phyloP scores from a whole-genome alignment of 2,113 vertebrate species.

The Stigmatopora nigra region DNA sequence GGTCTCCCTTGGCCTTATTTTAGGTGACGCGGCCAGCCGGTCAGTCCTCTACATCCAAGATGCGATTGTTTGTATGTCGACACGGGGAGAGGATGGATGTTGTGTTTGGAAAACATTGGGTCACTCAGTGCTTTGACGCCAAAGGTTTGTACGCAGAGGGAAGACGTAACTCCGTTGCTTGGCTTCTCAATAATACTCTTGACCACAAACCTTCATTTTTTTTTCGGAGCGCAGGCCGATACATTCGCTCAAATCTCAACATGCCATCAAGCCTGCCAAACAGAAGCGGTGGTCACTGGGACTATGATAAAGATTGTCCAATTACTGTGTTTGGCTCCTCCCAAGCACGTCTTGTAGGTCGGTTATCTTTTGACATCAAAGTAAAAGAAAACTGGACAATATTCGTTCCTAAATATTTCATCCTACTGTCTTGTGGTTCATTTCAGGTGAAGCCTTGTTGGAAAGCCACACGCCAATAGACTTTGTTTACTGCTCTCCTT shows the following conservation, averaged over 20 bases:
- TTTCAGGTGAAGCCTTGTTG: conserved; percentile 85
- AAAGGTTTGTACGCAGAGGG: conserved; percentile 74
- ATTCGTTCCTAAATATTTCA: background rate
- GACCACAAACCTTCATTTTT: conserved; percentile 6
- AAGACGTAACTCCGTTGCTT: background rate
- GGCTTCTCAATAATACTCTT: too few species aligned
- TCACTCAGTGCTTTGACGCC: conserved; percentile 92
- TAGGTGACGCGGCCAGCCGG: conserved; percentile 76
- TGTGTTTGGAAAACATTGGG: conserved; percentile 97
- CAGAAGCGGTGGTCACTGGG: conserved; percentile 81
- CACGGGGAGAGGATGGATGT: conserved; percentile 98
- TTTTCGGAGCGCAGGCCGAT: conserved; percentile 72
- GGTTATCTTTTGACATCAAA: conserved; percentile 17
- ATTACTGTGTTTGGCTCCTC: conserved; percentile 95
- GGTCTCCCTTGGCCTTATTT: background rate
- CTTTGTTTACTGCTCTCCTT: conserved; percentile 92
- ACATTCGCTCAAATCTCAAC: conserved; percentile 91
- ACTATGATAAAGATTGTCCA: conserved; percentile 92
- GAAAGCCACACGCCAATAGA: conserved; percentile 83
- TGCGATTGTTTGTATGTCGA: conserved; percentile 91
- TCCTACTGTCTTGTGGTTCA: background rate
- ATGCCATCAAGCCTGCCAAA: conserved; percentile 87
- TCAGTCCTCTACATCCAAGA: conserved; percentile 76
- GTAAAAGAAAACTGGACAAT: too few species aligned
- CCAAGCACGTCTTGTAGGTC: conserved; percentile 85